These are phyloP conservation scores for Hymenochirus boettgeri DNA, from an alignment of 2,113 vertebrate genomes.

Conservation along the genomic window DNA sequence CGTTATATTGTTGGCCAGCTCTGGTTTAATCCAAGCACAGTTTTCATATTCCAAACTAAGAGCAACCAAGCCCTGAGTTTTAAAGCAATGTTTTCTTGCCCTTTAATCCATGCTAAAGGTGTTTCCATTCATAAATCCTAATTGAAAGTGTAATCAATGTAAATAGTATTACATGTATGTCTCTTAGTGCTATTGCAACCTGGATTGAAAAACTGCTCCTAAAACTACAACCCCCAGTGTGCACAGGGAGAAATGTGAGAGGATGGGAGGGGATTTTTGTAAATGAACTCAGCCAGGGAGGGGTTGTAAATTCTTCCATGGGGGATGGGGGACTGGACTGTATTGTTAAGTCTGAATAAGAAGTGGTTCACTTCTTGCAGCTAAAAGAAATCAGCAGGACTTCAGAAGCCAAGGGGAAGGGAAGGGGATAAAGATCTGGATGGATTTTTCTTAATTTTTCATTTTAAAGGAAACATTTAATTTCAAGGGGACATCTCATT, in stretches of 20 bases:
- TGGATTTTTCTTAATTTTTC: not conserved
- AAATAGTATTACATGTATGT: too few species aligned
- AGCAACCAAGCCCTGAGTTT: too few species aligned
- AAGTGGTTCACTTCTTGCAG: constrained; percentile 33
- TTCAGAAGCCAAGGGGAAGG: too few species aligned
- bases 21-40: too few species aligned
- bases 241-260: constrained; percentile 36
- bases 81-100: too few species aligned
- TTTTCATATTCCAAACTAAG: too few species aligned
- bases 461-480: not conserved
- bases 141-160: too few species aligned
- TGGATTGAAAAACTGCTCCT: too few species aligned
- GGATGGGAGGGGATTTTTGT: constrained; percentile 28
- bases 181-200: too few species aligned
- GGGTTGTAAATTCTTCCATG: constrained; percentile 39
- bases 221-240: constrained; percentile 38
- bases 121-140: too few species aligned
- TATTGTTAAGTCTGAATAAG: constrained; percentile 40
- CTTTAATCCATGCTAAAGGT: too few species aligned
- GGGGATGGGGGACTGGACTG: constrained; percentile 34
- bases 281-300: constrained; percentile 35
- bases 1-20: too few species aligned
- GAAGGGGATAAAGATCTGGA: constrained; percentile 16
- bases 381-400: constrained; percentile 16
- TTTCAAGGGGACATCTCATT: not conserved